phyloP scores from a whole-genome alignment of 2,113 vertebrate genomes.

The Hymenochirus boettgeri region DNA sequence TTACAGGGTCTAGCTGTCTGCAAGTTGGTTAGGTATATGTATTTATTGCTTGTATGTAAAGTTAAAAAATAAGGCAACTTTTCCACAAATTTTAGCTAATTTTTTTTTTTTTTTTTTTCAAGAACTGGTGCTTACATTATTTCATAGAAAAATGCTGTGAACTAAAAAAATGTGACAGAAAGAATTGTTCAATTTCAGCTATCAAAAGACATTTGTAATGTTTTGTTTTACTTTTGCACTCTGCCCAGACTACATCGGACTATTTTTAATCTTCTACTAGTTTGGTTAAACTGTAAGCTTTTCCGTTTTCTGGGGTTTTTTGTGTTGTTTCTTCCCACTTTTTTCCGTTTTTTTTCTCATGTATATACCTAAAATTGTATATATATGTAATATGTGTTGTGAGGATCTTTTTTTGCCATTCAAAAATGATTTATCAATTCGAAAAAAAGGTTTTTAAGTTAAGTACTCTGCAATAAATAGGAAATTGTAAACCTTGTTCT shows the following conservation, averaged over 20 bases:
- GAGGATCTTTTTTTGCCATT: conserved; percentile 72
- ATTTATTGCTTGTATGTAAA: conserved; percentile 96
- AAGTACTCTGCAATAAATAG: conserved; percentile 78
- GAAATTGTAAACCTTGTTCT: conserved; percentile 61
- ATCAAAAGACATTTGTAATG: conserved; percentile 52
- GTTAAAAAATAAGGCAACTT: conserved; percentile 75
- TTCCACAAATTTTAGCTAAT: too few species aligned
- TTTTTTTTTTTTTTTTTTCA: conserved; percentile 97
- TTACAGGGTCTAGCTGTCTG: conserved; percentile 78
- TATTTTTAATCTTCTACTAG: conserved; percentile 73
- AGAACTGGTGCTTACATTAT: conserved; percentile 85
- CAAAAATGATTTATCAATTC: conserved; percentile 77
- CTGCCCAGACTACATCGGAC: conserved; percentile 75
- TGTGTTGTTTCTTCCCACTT: too few species aligned
- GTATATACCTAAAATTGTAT: conserved; percentile 72
- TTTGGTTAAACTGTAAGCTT: conserved; percentile 74
- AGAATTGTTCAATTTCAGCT: conserved; percentile 65
- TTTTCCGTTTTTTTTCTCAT: conserved; percentile 75
- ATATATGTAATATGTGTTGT: conserved; percentile 77
- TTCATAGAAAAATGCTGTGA: conserved; percentile 72
- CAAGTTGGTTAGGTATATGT: conserved; percentile 73
- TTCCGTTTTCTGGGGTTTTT: too few species aligned
- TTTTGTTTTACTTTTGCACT: conserved; percentile 72
- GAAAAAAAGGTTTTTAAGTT: conserved; percentile 73
- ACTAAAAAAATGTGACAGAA: conserved; percentile 64